These are phyloP conservation scores for Agrochola lychnidis DNA, from an alignment of 2,888 invertebrate species.

Conservation along the genomic window DNA sequence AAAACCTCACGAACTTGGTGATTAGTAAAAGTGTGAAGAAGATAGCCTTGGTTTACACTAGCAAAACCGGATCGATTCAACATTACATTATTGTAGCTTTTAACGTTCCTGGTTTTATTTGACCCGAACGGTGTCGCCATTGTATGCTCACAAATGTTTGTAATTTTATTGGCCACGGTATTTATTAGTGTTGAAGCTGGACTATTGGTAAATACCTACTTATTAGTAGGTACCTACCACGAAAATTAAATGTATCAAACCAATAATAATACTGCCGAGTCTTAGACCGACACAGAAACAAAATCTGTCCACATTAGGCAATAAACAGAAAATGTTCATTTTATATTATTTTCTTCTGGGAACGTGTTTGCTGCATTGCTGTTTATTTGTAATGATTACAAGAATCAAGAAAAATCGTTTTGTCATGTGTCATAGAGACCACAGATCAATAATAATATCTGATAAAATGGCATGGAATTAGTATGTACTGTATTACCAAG, in stretches of 20 bases:
- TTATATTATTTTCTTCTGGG: neutral
- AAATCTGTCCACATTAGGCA: neutral
- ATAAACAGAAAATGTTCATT: conserved; percentile 6
- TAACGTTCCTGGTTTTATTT: neutral
- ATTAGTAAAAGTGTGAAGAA: neutral
- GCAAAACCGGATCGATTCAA: neutral
- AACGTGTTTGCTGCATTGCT: neutral
- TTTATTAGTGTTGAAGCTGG: too few relatives aligned
- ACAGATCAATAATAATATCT: neutral
- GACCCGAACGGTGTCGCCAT: neutral
- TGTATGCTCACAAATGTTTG: neutral
- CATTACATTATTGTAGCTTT: neutral
- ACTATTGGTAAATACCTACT: neutral
- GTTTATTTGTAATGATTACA: neutral
- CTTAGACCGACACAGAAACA: neutral
- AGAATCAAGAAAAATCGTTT: neutral
- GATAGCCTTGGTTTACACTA: neutral
- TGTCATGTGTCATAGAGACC: neutral
- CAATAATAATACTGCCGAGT: conserved; percentile 5
- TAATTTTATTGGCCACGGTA: neutral
- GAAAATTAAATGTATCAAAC: conserved; percentile 9
- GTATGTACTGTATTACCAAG: neutral
- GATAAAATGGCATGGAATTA: neutral
- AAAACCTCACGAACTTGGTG: neutral
- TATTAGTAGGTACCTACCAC: conserved; percentile 2